Base-by-base conservation (phyloP, 2,797 vertebrate species). In the Muscicapa comitata region DNA sequence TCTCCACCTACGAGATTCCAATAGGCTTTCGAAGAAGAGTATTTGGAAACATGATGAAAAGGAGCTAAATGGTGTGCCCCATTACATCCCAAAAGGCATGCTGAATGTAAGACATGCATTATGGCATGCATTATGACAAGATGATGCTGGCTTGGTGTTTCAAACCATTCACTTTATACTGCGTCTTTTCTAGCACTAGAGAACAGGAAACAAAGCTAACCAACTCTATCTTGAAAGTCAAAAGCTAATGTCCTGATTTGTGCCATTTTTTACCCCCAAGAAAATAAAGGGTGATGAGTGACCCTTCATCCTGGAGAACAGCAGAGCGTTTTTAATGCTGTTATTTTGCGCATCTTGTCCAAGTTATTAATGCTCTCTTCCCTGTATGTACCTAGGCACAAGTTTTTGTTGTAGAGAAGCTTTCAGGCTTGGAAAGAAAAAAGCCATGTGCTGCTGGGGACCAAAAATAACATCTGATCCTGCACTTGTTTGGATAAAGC, bases 11-110 rank as follows among this genome's bases (percentile, higher is more conserved):
- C 10, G 6, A 1, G 1, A 77, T 88, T 93, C 94, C 84, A 84
- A 91, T 55, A 78, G 79, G 88, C 72, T 94, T 94, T 77, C 19
- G 20, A 79, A 83, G 43, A 84, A 62, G 28, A 61, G 13, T 59
- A 88, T 57, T 83, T 90, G 79, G 71, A 86, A 94, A 90, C 9
- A 33, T 13, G 40, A 91, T 81, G 78, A 82, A 95, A 87, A 28
- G 29, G 37, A 72, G 50, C 33, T 80, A 73, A 78, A 43, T 7
- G 63, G 38, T 94, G 51, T 31, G 28, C 19, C 29, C 61, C 26
- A 6, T 47, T 61, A 59, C 25, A 54, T 58, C n/a, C 61, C 54
- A 57, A 87, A 87, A 94, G 37, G 28, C 42, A 33, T 24, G 37
- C 0, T 1, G 3, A 76, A 55, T 45, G 2, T 57, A 80, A 88